Percentiles rank a stretch among this genome's conserved stretches.
These are phyloP conservation scores for human DNA, from an alignment of 2,113 vertebrate genomes.

Conservation along the genomic window GRCh38 chr2:65319501-65320000, in stretches of 20 bases:
- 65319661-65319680: neutral
- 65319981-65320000: neutral
- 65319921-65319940: rapidly evolving
- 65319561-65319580: neutral
- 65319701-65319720: rapidly evolving
- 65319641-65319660: neutral
- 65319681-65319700: neutral
- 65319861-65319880: neutral
- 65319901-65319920: neutral
- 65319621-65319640: neutral
- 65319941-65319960: neutral
- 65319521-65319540: neutral
- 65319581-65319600: neutral
- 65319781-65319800: rapidly evolving
- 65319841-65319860: neutral
- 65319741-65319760: neutral
- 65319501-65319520: neutral
- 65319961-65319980: neutral
- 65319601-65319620: neutral
- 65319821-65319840: neutral
- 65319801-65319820: neutral
- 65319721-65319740: neutral
- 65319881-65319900: neutral
- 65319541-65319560: neutral
- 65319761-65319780: neutral